phyloP scores from a whole-genome alignment of 2,888 invertebrate genomes.

The Tenthredo amoena region DNA sequence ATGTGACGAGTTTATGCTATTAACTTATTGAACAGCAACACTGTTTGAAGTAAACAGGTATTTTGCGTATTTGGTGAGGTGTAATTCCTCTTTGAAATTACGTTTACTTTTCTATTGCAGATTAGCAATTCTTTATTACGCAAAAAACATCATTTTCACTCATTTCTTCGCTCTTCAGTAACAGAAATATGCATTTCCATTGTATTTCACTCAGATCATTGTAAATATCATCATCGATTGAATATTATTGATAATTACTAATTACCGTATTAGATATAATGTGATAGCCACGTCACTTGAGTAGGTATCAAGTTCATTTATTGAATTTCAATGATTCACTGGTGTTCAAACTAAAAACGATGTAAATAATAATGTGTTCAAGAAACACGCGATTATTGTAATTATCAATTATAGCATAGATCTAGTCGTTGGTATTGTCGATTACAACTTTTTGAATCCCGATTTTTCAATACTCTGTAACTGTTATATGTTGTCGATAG shows the following conservation, averaged over 20 bases:
- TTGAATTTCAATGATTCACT: not conserved
- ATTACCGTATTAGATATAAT: not conserved
- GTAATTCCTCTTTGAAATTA: constrained; percentile 7
- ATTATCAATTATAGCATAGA: constrained; percentile 30
- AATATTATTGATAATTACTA: constrained; percentile 1
- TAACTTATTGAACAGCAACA: not conserved
- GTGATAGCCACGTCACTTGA: not conserved
- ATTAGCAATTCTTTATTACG: not conserved
- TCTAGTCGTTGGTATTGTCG: not conserved
- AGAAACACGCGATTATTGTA: constrained; percentile 22
- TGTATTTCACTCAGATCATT: constrained; percentile 25
- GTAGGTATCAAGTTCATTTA: constrained; percentile 1
- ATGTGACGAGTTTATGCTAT: constrained; percentile 68
- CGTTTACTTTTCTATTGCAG: not conserved
- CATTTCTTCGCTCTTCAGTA: not conserved
- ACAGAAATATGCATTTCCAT: constrained; percentile 15
- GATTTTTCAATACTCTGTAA: not conserved
- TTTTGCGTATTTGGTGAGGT: not conserved
- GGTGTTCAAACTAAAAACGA: constrained; percentile 20
- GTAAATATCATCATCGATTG: constrained; percentile 34
- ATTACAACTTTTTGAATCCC: not conserved
- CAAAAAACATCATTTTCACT: not conserved
- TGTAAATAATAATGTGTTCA: constrained; percentile 40
- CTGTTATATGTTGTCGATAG: constrained; percentile 12
- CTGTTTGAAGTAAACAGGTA: constrained; percentile 8